These are phyloP conservation scores for Uropetala carovei DNA, from an alignment of 2,888 invertebrate genomes.

Conservation along the genomic window DNA sequence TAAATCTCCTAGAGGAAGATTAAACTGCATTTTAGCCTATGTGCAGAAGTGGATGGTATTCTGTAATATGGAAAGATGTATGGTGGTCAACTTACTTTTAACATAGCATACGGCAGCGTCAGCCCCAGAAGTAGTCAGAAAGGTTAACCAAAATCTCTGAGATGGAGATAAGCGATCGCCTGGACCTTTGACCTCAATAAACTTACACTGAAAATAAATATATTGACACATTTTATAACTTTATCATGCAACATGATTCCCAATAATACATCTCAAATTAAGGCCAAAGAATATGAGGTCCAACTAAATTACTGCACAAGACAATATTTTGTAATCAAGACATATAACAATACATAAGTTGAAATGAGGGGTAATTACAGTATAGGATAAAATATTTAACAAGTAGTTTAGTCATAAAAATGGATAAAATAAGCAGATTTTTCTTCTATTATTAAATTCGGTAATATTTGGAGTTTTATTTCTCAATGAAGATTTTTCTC, in stretches of 20 bases:
- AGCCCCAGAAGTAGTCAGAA: conserved; percentile 40
- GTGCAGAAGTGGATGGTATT: no score
- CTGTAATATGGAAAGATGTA: no score
- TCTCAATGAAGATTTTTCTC: no score
- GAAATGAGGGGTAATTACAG: no score
- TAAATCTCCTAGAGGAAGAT: no score
- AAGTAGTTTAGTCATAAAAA: no score
- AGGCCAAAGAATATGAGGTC: not conserved
- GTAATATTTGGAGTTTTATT: no score
- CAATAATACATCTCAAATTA: not conserved
- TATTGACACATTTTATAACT: not conserved
- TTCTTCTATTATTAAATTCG: no score
- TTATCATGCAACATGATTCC: not conserved
- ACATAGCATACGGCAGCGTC: conserved; percentile 49
- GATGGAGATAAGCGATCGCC: conserved; percentile 46
- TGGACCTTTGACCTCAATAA: conserved; percentile 46
- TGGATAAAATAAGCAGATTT: no score
- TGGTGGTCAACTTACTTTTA: conserved; percentile 12
- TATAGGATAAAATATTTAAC: no score
- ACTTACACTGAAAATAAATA: conserved; percentile 9
- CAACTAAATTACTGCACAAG: not conserved
- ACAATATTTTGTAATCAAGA: not conserved
- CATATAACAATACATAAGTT: no score
- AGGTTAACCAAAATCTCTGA: conserved; percentile 50
- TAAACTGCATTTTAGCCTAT: no score